A percentile compares a stretch with the other conserved stretches of the same genome.
These are phyloP conservation scores for Moxostoma hubbsi DNA, from an alignment of 2,797 vertebrate genomes.

Conservation along the genomic window DNA sequence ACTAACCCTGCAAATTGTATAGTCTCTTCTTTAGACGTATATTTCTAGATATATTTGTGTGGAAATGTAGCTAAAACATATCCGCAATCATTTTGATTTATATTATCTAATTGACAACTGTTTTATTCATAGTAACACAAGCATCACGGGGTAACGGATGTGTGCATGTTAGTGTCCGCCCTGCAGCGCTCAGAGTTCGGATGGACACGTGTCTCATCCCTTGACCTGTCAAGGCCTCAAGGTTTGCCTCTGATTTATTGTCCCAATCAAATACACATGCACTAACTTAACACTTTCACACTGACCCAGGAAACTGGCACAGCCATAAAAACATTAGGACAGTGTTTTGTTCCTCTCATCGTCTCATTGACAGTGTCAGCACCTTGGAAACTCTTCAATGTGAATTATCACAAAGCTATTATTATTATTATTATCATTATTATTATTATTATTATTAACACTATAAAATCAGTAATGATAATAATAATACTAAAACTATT, in stretches of 20 bases:
- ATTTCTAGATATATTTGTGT: neutral
- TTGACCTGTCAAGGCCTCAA: slow-evolving; percentile 72
- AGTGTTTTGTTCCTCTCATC: slow-evolving; percentile 56
- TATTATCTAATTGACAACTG: neutral
- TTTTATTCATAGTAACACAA: neutral
- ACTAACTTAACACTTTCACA: slow-evolving; percentile 83
- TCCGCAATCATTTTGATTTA: neutral
- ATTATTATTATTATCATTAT: slow-evolving; percentile 38
- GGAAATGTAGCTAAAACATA: neutral
- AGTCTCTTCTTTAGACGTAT: neutral
- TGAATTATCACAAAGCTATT: slow-evolving; percentile 20
- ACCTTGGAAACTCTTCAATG: slow-evolving; percentile 20
- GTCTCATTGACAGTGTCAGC: slow-evolving; percentile 59
- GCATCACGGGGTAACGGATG: slow-evolving; percentile 56
- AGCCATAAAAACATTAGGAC: slow-evolving; percentile 78
- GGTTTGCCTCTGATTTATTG: slow-evolving; percentile 82
- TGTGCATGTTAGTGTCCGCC: slow-evolving; percentile 65
- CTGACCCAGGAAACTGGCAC: slow-evolving; percentile 75
- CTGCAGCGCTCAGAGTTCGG: slow-evolving; percentile 70
- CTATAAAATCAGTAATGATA: slow-evolving; percentile 3
- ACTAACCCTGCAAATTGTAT: slow-evolving; percentile 7
- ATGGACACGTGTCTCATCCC: slow-evolving; percentile 83
- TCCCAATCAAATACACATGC: slow-evolving; percentile 78
- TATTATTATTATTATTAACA: slow-evolving; percentile 35
- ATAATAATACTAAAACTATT: slow-evolving; percentile 5